These are phyloP conservation scores for Spea bombifrons DNA, from an alignment of 2,113 vertebrate genomes.

Conservation along the genomic window DNA sequence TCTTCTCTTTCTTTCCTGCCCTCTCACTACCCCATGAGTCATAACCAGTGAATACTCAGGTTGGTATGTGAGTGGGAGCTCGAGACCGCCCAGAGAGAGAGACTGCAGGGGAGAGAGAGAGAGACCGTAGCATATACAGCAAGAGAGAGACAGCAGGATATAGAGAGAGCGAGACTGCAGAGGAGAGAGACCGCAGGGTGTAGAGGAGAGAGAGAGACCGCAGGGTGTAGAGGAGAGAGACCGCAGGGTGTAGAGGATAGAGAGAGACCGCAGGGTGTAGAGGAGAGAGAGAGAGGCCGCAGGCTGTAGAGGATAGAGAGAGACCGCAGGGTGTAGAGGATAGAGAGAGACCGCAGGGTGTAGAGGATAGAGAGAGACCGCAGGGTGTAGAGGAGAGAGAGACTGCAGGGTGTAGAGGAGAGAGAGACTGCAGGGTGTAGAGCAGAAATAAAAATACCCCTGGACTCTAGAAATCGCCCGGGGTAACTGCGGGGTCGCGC, in stretches of 20 bases:
- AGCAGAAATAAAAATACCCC: not conserved
- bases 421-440: not conserved
- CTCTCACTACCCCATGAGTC: conserved; percentile 8
- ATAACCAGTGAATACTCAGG: conserved; percentile 13
- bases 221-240: not conserved
- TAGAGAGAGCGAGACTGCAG: not conserved
- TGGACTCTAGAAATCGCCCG: no score
- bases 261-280: not conserved
- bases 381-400: not conserved
- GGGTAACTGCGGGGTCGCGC: no score
- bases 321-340: not conserved
- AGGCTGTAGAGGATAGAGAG: not conserved
- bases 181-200: not conserved
- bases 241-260: not conserved
- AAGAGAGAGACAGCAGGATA: not conserved
- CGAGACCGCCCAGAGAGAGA: not conserved
- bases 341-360: not conserved
- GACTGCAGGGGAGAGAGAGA: not conserved
- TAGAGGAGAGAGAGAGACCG: not conserved
- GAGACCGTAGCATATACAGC: not conserved
- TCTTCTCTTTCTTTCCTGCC: not conserved
- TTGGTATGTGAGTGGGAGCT: conserved; percentile 23
- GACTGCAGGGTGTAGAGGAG: not conserved
- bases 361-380: not conserved
- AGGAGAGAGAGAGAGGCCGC: not conserved